Evolutionary conservation across 2,113 vertebrate species (phyloP).

Genomic region (Chlamydotis undulata): DNA sequence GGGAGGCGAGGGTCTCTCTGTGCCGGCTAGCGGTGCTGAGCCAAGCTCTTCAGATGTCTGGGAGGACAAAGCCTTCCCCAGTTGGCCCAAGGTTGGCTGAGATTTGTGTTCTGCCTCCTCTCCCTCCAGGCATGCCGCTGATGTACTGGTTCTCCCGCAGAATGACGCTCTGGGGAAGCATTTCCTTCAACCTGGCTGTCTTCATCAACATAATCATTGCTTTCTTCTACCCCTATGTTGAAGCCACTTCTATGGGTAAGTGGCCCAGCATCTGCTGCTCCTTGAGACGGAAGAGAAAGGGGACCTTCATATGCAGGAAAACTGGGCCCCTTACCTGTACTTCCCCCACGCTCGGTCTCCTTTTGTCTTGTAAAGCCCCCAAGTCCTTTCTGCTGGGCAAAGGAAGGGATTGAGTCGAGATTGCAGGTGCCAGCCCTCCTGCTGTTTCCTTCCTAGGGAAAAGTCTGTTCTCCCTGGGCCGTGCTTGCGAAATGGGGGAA

Average conservation of each 20-base stretch:
- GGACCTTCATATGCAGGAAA: not conserved
- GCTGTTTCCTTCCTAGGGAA: not conserved
- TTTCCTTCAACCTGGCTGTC: conserved; percentile 97
- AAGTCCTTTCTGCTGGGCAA: not conserved
- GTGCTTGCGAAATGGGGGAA: not conserved
- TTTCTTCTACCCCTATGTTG: conserved; percentile 93
- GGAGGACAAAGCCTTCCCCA: not conserved
- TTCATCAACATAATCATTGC: conserved; percentile 99
- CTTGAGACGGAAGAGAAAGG: not conserved
- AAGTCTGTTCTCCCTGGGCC: not conserved
- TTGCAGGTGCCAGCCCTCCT: not conserved
- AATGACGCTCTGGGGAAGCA: conserved; percentile 96
- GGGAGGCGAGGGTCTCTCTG: not conserved
- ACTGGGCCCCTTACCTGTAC: not conserved
- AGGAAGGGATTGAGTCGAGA: not conserved
- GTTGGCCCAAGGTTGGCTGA: not conserved
- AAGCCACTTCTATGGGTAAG: conserved; percentile 85
- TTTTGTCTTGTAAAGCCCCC: not conserved
- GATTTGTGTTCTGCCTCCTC: conserved; percentile 29
- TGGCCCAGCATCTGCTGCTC: not conserved
- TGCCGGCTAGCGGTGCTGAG: not conserved
- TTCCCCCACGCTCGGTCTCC: not conserved
- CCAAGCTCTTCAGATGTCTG: not conserved
- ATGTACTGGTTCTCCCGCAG: conserved; percentile 97
- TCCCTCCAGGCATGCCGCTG: conserved; percentile 89